Evolutionary conservation across 2,797 vertebrate species (phyloP), one percentile per base, ranked within the genome.

Genomic region (Botia almorhae): DNA sequence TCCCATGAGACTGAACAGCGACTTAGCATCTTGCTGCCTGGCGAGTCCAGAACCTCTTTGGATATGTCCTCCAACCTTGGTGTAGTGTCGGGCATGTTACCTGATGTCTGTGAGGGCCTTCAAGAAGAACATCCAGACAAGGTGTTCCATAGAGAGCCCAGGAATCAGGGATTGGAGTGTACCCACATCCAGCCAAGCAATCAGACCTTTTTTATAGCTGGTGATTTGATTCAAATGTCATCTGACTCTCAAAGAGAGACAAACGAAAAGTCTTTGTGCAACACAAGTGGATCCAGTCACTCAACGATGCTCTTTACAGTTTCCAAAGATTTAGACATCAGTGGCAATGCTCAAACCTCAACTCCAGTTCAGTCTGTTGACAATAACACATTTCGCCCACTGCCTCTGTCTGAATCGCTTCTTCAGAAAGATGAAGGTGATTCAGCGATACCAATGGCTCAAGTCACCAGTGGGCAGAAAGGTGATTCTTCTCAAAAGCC

Each of bases 281-380:
- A 82, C 48, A 63, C 81, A 23, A 56, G 4, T 26, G 46, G 51
- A 36, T 67, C 86, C n/a, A 43, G 8, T 81, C 29, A n/a, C 13
- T 75, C 76, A 36, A 82, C 90, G 1, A 91, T 95, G 82, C 55
- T 91, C 43, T 46, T 92, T 56, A 74, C 86, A 67, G 84, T 81
- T 69, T 86, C 91, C 64, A 53, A 87, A 72, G 76, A 78, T 88
- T 8, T 85, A 0, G 86, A 88, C 58, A 83, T 69, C 0, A 36
- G 78, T 73, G 80, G 81, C 1, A 72, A 72, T 53, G 65, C 89
- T 4, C 85, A 89, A 76, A 93, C 93, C 64, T 97, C 96, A 60
- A 95, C 96, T 1, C 96, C 96, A 64, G 74, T 95, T 26, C 90
- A 92, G 53, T 86, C n/a, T 64, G 83, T 82, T 5, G 85, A 77